Conservation (phyloP, 2,888 invertebrate genomes). For the Argyresthia albistria region DNA sequence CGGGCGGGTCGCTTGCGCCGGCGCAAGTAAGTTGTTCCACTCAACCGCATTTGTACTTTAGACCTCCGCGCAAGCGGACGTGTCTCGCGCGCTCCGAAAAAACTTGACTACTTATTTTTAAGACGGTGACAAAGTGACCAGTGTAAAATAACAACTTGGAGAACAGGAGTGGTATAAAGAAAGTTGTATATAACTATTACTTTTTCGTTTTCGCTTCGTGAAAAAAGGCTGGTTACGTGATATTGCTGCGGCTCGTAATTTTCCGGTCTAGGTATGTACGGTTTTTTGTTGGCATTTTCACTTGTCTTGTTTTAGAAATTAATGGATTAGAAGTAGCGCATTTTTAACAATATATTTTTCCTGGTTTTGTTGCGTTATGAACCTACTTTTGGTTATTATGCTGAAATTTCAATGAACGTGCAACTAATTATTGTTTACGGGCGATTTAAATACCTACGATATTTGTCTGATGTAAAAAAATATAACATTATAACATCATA, state of each 20-base stretch:
- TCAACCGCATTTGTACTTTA: conserved; percentile 61
- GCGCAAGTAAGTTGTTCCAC: conserved; percentile 53
- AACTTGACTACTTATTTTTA: conserved; percentile 19
- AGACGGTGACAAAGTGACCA: conserved; percentile 29
- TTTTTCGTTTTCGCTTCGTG: conserved; percentile 3
- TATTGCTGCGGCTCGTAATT: conserved; percentile 10
- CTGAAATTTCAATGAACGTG: too few relatives aligned
- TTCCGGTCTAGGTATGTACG: conserved; percentile 17
- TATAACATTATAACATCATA: too few relatives aligned
- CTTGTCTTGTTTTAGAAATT: not conserved
- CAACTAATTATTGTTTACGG: too few relatives aligned
- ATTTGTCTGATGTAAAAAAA: too few relatives aligned
- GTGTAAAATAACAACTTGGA: conserved; percentile 21
- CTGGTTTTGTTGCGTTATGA: not conserved
- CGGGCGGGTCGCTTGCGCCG: conserved; percentile 44
- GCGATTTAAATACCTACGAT: too few relatives aligned
- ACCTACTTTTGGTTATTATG: too few relatives aligned
- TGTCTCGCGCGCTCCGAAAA: conserved; percentile 20
- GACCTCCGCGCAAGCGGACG: conserved; percentile 35
- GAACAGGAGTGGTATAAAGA: not conserved
- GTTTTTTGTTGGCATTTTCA: conserved; percentile 10
- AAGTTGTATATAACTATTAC: conserved; percentile 8
- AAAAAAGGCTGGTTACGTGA: conserved; percentile 13
- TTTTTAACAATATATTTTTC: not conserved
- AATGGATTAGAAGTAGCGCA: not conserved